phyloP scores from a whole-genome alignment of 30 jellyfish, hydroid and myxozoan species.

The Haliclystus octoradiatus region DNA sequence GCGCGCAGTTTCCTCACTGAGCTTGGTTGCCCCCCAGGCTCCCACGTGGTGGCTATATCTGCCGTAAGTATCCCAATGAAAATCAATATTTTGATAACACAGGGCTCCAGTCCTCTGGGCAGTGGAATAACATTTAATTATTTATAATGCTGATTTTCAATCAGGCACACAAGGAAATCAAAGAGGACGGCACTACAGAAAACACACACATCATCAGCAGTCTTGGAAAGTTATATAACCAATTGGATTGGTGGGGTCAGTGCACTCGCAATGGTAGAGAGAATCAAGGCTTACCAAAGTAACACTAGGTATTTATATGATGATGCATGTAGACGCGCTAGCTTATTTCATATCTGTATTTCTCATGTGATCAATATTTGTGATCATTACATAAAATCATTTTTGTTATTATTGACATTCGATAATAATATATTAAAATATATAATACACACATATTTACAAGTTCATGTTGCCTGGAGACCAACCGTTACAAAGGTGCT shows the following conservation, averaged over 20 bases:
- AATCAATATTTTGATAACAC: not conserved
- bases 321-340: too few relatives aligned
- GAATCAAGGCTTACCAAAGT: constrained; percentile 31
- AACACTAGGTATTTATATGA: too few relatives aligned
- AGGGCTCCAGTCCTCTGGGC: not conserved
- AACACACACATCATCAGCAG: constrained; percentile 37
- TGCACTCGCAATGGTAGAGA: constrained; percentile 34
- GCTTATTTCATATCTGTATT: too few relatives aligned
- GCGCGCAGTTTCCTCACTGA: constrained; percentile 46
- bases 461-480: too few relatives aligned
- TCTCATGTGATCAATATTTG: too few relatives aligned
- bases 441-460: too few relatives aligned
- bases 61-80: constrained; percentile 17
- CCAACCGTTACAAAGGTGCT: too few relatives aligned
- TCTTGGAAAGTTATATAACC: constrained; percentile 14
- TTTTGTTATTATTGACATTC: too few relatives aligned
- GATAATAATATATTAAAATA: too few relatives aligned
- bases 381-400: too few relatives aligned
- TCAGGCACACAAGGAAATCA: constrained; percentile 36
- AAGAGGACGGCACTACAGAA: constrained; percentile 43
- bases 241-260: constrained; percentile 35
- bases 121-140: not conserved
- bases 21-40: constrained; percentile 59
- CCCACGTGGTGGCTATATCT: constrained; percentile 37
- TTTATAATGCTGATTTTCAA: not conserved